These are phyloP conservation scores for Malthinus seriepunctatus DNA, from an alignment of 2,888 invertebrate species.

Conservation along the genomic window DNA sequence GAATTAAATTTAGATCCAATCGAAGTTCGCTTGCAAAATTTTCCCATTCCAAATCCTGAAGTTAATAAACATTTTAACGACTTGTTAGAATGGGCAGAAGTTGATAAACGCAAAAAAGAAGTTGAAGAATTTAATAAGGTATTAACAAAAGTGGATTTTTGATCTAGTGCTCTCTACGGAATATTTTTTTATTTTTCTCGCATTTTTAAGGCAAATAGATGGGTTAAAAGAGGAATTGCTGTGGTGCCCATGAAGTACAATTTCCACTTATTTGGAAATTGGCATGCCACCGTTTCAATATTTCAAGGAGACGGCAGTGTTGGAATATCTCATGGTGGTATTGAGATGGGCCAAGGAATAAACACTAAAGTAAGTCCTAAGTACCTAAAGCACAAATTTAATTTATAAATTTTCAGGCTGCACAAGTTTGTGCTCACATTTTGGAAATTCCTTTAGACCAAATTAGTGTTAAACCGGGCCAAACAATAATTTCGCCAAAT, in stretches of 20 bases:
- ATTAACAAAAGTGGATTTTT: too few relatives aligned
- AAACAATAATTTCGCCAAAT: conserved; percentile 69
- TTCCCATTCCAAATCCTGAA: conserved; percentile 49
- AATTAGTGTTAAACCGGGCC: conserved; percentile 68
- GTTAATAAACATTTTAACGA: conserved; percentile 60
- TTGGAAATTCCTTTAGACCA: conserved; percentile 71
- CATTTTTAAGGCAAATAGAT: conserved; percentile 65
- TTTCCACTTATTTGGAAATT: conserved; percentile 58
- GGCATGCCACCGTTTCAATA: conserved; percentile 66
- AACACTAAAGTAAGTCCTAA: conserved; percentile 67
- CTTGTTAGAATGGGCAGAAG: conserved; percentile 63
- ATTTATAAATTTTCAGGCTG: conserved; percentile 55
- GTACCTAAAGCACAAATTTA: too few relatives aligned
- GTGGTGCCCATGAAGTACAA: conserved; percentile 72
- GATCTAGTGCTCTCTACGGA: too few relatives aligned
- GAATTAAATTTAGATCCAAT: conserved; percentile 61
- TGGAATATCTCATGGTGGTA: conserved; percentile 69
- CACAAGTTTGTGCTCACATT: conserved; percentile 74
- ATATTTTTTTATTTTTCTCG: too few relatives aligned
- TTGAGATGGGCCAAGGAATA: conserved; percentile 82
- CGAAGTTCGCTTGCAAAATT: conserved; percentile 62
- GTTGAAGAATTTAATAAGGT: conserved; percentile 65
- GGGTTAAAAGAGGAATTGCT: conserved; percentile 77
- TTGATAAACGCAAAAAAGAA: conserved; percentile 58
- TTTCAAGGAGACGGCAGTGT: conserved; percentile 75